Evolutionary conservation across 2,113 vertebrate genomes (phyloP).

Genomic region (Notiomystis cincta): DNA sequence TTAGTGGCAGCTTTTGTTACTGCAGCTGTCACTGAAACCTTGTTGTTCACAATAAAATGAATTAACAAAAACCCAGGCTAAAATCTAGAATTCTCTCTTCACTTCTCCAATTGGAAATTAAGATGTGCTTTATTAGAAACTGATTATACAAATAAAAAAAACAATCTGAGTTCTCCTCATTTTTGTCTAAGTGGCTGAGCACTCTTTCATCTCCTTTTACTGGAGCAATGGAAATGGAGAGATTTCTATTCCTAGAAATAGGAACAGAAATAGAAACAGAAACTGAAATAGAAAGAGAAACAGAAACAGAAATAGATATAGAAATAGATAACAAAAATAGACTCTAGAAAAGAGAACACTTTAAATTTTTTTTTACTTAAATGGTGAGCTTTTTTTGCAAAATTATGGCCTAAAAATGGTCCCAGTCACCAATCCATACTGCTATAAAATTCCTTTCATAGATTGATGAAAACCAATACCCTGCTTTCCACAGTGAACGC

Average conservation of each 20-base stretch:
- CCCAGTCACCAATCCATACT: neutral
- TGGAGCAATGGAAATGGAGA: neutral
- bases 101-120: neutral
- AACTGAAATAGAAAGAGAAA: neutral
- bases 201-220: neutral
- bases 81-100: neutral
- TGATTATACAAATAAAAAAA: neutral
- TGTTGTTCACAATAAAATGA: neutral
- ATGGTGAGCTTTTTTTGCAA: neutral
- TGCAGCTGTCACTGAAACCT: neutral
- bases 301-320: neutral
- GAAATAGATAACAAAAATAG: neutral
- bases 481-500: neutral
- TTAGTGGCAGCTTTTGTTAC: neutral
- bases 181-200: neutral
- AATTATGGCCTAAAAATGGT: neutral
- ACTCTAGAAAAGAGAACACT: neutral
- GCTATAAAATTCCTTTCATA: neutral
- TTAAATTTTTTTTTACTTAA: neutral
- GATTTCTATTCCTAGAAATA: too few relatives aligned
- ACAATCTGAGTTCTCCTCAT: fast-evolving
- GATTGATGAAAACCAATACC: neutral
- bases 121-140: neutral
- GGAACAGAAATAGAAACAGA: neutral
- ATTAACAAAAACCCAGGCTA: neutral